A percentile compares a stretch with the other conserved stretches of the same genome.
Evolutionary conservation across 2,888 invertebrate genomes (phyloP).

Genomic region (Hypercompe scribonia): DNA sequence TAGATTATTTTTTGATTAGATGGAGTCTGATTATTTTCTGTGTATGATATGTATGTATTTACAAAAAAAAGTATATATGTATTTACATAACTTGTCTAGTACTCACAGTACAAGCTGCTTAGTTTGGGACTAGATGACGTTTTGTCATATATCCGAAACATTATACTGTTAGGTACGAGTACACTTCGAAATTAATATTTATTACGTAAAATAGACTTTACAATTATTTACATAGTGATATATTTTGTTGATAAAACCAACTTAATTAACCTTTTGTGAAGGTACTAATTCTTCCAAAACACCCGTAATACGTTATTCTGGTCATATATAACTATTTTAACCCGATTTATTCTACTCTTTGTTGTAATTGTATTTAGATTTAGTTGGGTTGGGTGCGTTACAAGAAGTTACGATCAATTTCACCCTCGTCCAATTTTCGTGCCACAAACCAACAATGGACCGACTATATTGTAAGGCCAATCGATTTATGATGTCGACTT

Average conservation of each 20-base stretch:
- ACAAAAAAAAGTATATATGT: too few relatives aligned
- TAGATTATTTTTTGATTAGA: too few relatives aligned
- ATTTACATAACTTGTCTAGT: too few relatives aligned
- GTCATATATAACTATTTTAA: constrained; percentile 6
- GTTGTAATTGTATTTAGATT: constrained; percentile 24
- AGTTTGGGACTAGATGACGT: too few relatives aligned
- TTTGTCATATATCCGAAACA: too few relatives aligned
- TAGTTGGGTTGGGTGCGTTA: constrained; percentile 15
- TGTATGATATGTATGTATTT: too few relatives aligned
- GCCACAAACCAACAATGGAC: constrained; percentile 10
- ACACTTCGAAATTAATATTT: not conserved
- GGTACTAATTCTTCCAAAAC: not conserved
- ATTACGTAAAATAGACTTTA: not conserved
- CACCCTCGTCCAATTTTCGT: constrained; percentile 20
- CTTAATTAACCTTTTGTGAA: not conserved
- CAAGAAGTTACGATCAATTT: constrained; percentile 23
- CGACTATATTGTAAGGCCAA: constrained; percentile 7
- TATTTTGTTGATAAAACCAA: not conserved
- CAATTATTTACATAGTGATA: not conserved
- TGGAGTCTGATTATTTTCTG: too few relatives aligned
- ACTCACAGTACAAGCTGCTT: too few relatives aligned
- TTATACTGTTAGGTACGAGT: too few relatives aligned
- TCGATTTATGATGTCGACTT: constrained; percentile 11
- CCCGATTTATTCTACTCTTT: constrained; percentile 9
- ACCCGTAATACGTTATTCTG: constrained; percentile 2